phyloP scores from a whole-genome alignment of 53 echinoderm and acorn worm genomes.

The Holothuria leucospilota region DNA sequence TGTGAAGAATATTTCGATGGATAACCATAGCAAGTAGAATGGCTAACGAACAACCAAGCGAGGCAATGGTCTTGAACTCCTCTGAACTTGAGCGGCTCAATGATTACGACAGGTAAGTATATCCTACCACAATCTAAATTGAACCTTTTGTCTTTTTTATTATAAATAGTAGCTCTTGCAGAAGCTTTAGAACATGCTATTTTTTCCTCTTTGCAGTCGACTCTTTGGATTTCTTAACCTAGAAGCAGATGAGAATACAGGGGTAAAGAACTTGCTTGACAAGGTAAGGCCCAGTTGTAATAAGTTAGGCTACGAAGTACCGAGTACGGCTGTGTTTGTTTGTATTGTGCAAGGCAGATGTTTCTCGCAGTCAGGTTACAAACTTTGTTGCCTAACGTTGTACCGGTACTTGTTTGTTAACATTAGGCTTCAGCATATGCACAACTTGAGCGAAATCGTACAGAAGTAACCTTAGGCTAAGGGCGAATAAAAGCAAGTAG shows the following conservation, averaged over 20 bases:
- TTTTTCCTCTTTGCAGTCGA: constrained; percentile 60
- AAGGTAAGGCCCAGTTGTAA: constrained; percentile 76
- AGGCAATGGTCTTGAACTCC: constrained; percentile 45
- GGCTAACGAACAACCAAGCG: constrained; percentile 52
- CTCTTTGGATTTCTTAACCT: constrained; percentile 93
- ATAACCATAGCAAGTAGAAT: constrained; percentile 45
- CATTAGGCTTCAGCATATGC: not conserved
- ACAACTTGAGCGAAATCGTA: not conserved
- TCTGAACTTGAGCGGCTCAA: constrained; percentile 46
- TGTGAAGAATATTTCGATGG: constrained; percentile 41
- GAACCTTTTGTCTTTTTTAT: not conserved
- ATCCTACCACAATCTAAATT: not conserved
- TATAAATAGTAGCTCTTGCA: no score
- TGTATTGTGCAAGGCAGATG: constrained; percentile 14
- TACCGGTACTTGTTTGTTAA: not conserved
- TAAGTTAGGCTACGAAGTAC: constrained; percentile 18
- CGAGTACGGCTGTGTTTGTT: constrained; percentile 51
- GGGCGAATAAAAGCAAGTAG: no score
- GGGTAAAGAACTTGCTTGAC: constrained; percentile 85
- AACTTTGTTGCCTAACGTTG: constrained; percentile 18
- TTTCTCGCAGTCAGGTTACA: not conserved
- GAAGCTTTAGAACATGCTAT: not conserved
- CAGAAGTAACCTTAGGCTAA: no score
- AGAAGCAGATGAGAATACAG: constrained; percentile 84
- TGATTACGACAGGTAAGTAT: constrained; percentile 47